A percentile compares a stretch with the other conserved stretches of the same genome.
phyloP scores from a whole-genome alignment of 1,140 invertebrate genomes.

The Chymomyza costata region DNA sequence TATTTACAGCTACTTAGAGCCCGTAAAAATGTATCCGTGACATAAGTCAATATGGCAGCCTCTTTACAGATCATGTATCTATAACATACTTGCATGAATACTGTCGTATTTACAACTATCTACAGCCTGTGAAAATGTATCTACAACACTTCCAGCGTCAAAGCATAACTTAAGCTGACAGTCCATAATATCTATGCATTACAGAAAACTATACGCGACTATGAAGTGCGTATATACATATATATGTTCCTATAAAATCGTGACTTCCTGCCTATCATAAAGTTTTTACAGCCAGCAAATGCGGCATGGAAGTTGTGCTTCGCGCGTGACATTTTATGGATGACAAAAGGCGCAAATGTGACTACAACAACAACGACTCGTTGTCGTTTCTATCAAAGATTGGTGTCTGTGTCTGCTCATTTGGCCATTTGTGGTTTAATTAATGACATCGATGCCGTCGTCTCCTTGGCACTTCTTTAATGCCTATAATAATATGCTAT shows the following conservation, averaged over 20 bases:
- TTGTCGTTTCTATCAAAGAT: conserved; percentile 30
- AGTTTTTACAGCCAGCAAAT: conserved; percentile 31
- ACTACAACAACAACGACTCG: conserved; percentile 35
- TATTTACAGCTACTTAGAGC: no score
- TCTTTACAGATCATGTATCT: no score
- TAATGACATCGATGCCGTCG: conserved; percentile 52
- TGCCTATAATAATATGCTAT: conserved; percentile 1
- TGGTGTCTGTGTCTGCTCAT: conserved; percentile 34
- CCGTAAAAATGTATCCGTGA: no score
- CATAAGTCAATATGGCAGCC: no score
- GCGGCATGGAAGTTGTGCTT: conserved; percentile 2
- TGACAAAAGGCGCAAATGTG: conserved; percentile 58
- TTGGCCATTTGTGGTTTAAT: conserved; percentile 64
- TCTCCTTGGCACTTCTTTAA: neutral
- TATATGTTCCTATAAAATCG: conserved; percentile 43
- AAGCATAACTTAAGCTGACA: no score
- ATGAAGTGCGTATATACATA: no score
- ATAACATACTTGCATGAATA: no score
- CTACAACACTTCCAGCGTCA: no score
- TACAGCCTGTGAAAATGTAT: no score
- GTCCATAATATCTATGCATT: no score
- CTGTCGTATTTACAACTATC: no score
- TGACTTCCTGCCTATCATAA: conserved; percentile 64
- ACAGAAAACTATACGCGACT: no score
- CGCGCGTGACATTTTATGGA: conserved; percentile 52